Percentiles rank a stretch among this genome's conserved stretches.
Conservation (phyloP, 2,797 vertebrate species). For the Pygocentrus nattereri region DNA sequence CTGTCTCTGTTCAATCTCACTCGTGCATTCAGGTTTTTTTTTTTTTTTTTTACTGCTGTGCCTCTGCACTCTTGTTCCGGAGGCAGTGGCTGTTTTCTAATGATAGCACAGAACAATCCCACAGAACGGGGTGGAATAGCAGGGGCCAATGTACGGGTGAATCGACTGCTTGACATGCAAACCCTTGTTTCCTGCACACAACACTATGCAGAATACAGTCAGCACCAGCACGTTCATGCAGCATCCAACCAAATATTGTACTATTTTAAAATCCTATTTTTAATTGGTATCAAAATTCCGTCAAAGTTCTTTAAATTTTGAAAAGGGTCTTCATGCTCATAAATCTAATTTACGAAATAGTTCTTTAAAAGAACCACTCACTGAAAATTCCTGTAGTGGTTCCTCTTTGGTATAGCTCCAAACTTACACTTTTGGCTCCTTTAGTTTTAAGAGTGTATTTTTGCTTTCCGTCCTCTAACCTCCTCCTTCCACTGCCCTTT, state of each 20-base stretch:
- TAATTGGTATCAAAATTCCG: too few relatives aligned
- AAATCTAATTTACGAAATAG: neutral
- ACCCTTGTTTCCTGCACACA: neutral
- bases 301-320: too few relatives aligned
- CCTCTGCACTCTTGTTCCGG: slow-evolving; percentile 7
- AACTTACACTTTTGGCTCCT: neutral
- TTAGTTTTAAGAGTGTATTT: neutral
- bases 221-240: neutral
- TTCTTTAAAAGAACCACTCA: neutral
- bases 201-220: neutral
- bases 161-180: slow-evolving; percentile 12
- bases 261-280: too few relatives aligned
- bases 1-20: slow-evolving; percentile 13
- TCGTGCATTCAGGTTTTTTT: neutral
- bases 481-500: neutral
- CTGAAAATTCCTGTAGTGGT: neutral
- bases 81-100: slow-evolving; percentile 1
- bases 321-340: too few relatives aligned
- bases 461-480: neutral
- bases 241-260: neutral
- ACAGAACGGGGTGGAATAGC: neutral
- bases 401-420: neutral
- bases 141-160: neutral
- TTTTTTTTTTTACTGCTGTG: neutral
- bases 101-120: neutral